Evolutionary conservation across 2,113 vertebrate genomes (phyloP).

Genomic region (Arenaria interpres): DNA sequence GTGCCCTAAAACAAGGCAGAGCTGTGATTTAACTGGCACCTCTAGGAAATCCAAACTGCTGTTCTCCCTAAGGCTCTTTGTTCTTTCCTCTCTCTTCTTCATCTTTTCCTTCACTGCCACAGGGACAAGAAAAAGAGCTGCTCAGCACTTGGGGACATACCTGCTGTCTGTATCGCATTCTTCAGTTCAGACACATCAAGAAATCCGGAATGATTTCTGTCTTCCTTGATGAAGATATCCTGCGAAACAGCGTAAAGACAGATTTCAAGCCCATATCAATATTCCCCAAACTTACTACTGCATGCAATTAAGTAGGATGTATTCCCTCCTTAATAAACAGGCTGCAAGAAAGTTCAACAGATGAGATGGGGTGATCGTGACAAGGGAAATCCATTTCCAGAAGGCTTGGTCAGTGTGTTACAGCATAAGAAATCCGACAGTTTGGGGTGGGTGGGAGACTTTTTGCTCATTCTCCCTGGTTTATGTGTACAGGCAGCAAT

Average conservation of each 20-base stretch:
- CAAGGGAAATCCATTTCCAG: background rate
- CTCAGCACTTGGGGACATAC: constrained; percentile 3
- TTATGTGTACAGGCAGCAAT: background rate
- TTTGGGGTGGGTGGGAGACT: background rate
- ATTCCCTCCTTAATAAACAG: background rate
- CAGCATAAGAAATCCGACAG: background rate
- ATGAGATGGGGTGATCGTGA: background rate
- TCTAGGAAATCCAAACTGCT: background rate
- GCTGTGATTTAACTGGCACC: background rate
- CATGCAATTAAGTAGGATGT: background rate
- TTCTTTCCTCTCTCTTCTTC: background rate
- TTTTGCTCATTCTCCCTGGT: background rate
- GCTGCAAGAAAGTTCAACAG: background rate
- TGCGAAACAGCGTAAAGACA: constrained; percentile 27
- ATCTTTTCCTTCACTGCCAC: background rate
- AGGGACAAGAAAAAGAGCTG: background rate
- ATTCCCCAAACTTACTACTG: background rate
- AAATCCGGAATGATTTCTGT: constrained; percentile 58
- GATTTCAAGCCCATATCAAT: background rate
- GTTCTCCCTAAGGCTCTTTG: background rate
- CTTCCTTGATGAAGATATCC: constrained; percentile 67
- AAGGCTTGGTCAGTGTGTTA: background rate
- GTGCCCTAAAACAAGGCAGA: background rate
- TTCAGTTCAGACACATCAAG: constrained; percentile 56
- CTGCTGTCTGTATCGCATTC: constrained; percentile 34